Base-by-base conservation (phyloP, 2,888 invertebrate species). In the Orthonevra nobilis region DNA sequence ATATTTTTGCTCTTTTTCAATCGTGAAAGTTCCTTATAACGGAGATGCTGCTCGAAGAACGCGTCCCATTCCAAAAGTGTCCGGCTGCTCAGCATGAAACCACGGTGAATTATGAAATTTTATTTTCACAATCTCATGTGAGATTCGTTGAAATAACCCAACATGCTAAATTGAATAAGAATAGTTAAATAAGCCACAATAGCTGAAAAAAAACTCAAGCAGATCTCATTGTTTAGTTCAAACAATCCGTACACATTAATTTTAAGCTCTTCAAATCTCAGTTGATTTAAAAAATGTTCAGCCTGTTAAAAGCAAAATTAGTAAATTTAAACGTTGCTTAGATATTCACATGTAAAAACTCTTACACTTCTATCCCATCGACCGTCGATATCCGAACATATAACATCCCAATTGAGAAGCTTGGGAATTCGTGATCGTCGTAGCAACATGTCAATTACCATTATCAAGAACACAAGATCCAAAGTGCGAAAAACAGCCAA, bases 361-460 rank as follows among this genome's bases (percentile, higher is more conserved):
- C 86, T 81, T 81, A 86, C 87, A 68, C 85, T 86, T 10, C 81
- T 83, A 52, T 86, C 85, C 87, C 86, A 86, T 1, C 87, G 83
- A 9, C 50, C 79, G 81, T 86, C 86, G 0, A 86, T 83, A 23
- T 85, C 86, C 3, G 84, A 83, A 40, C 85, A 86, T 1, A 86
- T 77, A 6, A 84, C 74, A 38, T 86, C 85, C 81, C 86, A 42
- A 1, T 84, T 82, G 15, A 87, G 32, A 1, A 68, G 79, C 5
- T 82, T 83, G 0, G 86, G 85, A 44, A 83, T 61, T 6, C 70
- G 82, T 0, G 86, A 86, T 15, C 82, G 81, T 5, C 56, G 54
- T 14, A 86, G 83, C 3, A 81, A 79, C 23, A 74, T 82, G 30
- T 87, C 84, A 0, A 84, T 83, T 23, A 85, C 83, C 83, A 86